Evolutionary conservation across 2,888 invertebrate genomes (phyloP).

Genomic region (Eilema griseolum): DNA sequence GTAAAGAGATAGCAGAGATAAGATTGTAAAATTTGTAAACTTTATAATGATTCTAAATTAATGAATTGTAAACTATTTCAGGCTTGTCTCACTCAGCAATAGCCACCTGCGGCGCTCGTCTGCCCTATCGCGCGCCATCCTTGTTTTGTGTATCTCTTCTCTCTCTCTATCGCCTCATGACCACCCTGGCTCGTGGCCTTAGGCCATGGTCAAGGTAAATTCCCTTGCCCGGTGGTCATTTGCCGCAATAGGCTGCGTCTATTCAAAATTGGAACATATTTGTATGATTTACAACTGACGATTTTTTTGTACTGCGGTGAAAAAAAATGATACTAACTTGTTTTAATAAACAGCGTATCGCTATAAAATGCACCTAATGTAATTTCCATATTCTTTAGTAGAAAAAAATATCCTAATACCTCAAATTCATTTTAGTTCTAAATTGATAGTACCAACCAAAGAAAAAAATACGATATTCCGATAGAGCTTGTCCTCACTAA

Average conservation of each 20-base stretch:
- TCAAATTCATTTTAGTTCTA: no score
- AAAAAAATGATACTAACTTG: no score
- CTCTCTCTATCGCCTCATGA: neutral
- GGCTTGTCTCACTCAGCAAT: constrained; percentile 6
- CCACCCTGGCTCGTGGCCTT: neutral
- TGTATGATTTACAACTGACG: neutral
- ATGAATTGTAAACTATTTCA: constrained; percentile 8
- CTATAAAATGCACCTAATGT: neutral
- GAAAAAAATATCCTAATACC: neutral
- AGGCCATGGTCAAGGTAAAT: neutral
- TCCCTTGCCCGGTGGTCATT: neutral
- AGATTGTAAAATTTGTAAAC: constrained; percentile 3
- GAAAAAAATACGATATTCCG: no score
- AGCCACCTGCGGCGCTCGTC: neutral
- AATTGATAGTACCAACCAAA: no score
- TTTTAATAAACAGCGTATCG: no score
- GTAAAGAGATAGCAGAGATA: constrained; percentile 10
- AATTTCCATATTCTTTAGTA: neutral
- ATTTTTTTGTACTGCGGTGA: no score
- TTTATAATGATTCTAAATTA: constrained; percentile 11
- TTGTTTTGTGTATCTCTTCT: neutral
- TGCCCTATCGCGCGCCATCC: neutral
- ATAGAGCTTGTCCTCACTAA: no score
- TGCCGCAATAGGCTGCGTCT: neutral
- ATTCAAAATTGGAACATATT: neutral